Evolutionary conservation across 2,113 vertebrate species (phyloP), one percentile per base, ranked within the genome.

Genomic region (Malurus cyaneus): DNA sequence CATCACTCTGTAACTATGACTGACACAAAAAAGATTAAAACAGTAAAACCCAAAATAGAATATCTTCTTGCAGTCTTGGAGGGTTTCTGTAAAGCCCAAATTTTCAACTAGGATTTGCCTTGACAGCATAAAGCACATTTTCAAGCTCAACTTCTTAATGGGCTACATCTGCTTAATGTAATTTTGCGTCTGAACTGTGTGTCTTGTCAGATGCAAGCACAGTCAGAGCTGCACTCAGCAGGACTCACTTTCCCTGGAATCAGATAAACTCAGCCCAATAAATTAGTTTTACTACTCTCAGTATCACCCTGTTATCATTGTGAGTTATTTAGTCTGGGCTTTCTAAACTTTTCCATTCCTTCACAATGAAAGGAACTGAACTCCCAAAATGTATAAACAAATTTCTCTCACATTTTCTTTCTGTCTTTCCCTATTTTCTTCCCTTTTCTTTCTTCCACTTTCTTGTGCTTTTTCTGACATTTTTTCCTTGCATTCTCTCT

Each of bases 81-180:
- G 13, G 10, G 0, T 14, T 56, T 39, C 64, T 84, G 66, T 83
- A 81, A 71, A 42, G 16, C 54, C 41, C 5, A 70, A 69, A 79
- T 94, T 94, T 97, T 93, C 92, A 93, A 86, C 83, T 76, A 81
- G 89, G 92, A 94, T 96, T 96, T 97, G 54, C 52, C 74, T 74
- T 97, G 96, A 94, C 96, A 96, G 92, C 46, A 66, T 80, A 53
- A 96, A 95, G 86, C 88, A 80, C 90, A 59, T 92, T 80, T 86
- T 93, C 88, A 93, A 87, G 36, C 64, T 95, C 52, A 1, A n/a
- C 89, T 95, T 86, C 95, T 97, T 97, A 96, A 96, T 96, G 94
- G 93, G 44, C 44, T 77, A 85, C 88, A 80, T 96, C 97, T 97
- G 96, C 77, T 97, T 97, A 94, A 87, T 96, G 96, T 97, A 94